Conservation (phyloP, 1,140 invertebrate genomes). For the Bombyx mandarina region DNA sequence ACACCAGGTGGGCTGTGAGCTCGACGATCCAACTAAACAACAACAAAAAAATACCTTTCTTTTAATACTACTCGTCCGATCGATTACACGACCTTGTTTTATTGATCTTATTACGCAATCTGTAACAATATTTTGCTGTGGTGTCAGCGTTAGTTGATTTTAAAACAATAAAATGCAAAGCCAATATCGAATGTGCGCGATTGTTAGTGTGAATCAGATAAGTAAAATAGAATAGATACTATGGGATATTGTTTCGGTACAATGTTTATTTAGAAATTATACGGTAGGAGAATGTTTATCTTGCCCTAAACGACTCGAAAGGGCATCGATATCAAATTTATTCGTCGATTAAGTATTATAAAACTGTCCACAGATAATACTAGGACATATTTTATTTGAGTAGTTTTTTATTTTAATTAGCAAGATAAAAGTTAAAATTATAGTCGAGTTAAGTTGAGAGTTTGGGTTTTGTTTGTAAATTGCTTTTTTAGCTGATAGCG, state of each 20-base stretch:
- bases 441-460: no score
- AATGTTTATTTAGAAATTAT: slow-evolving; percentile 31
- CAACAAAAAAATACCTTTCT: no score
- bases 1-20: no score
- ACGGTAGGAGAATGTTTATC: slow-evolving; percentile 22
- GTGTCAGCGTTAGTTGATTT: slow-evolving; percentile 41
- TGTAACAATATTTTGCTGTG: not conserved
- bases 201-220: slow-evolving; percentile 63
- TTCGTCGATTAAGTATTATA: slow-evolving; percentile 9
- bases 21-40: no score
- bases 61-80: no score
- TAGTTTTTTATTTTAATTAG: no score
- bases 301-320: slow-evolving; percentile 12
- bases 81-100: no score
- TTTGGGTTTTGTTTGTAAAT: no score
- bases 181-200: slow-evolving; percentile 36
- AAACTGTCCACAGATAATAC: slow-evolving; percentile 2
- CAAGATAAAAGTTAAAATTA: no score
- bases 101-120: not conserved
- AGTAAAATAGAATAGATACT: slow-evolving; percentile 38
- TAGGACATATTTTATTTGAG: not conserved
- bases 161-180: slow-evolving; percentile 62
- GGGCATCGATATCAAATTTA: slow-evolving; percentile 23
- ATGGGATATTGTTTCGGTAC: slow-evolving; percentile 36
- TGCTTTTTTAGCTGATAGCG: no score